Conservation (phyloP, 2,888 invertebrate species). For the Brenthis hecate region DNA sequence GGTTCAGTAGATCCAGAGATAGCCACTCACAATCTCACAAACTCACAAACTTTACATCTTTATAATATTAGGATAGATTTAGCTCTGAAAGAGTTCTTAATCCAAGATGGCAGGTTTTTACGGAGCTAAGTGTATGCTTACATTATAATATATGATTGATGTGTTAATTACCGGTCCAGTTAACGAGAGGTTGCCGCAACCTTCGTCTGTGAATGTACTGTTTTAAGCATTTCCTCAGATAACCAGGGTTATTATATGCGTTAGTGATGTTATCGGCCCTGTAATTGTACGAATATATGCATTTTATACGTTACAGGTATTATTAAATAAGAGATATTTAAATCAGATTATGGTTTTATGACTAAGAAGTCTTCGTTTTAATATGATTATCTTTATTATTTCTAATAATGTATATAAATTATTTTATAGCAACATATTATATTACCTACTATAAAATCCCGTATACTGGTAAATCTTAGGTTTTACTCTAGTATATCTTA, state of each 20-base stretch:
- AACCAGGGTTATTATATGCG: slow-evolving; percentile 17
- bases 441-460: too few species aligned
- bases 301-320: not conserved
- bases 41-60: too few species aligned
- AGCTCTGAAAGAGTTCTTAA: not conserved
- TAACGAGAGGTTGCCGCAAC: slow-evolving; percentile 43
- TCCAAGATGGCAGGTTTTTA: slow-evolving; percentile 30
- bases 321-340: slow-evolving; percentile 3
- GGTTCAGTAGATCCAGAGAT: too few species aligned
- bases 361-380: not conserved
- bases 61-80: not conserved
- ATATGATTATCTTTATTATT: not conserved
- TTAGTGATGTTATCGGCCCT: slow-evolving; percentile 8
- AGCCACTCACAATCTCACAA: too few species aligned
- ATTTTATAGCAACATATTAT: not conserved
- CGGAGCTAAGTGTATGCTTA: slow-evolving; percentile 20
- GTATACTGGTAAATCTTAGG: too few species aligned
- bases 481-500: too few species aligned
- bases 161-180: slow-evolving; percentile 53
- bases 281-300: not conserved
- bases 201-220: slow-evolving; percentile 39
- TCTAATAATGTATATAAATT: not conserved
- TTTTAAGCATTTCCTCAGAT: slow-evolving; percentile 38
- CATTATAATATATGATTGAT: slow-evolving; percentile 46
- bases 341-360: slow-evolving; percentile 1